phyloP scores from a whole-genome alignment of 2,888 invertebrate genomes.

The Coelopa pilipes region DNA sequence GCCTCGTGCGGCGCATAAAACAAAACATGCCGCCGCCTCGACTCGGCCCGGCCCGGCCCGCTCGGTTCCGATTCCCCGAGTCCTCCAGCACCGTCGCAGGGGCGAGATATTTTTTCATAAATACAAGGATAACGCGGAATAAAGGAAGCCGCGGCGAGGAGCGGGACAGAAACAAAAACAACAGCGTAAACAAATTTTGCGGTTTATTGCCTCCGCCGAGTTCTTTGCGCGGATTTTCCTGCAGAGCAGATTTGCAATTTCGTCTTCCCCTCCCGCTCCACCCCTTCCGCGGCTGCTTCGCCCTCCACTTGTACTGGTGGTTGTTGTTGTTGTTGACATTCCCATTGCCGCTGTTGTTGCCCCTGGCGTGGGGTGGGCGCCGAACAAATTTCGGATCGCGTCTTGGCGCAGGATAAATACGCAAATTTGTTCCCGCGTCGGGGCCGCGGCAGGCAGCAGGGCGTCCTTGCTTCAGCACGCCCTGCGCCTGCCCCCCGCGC shows the following conservation, averaged over 20 bases:
- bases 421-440: conserved; percentile 31
- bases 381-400: conserved; percentile 35
- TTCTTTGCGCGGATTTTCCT: conserved; percentile 37
- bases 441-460: neutral
- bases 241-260: conserved; percentile 41
- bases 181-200: conserved; percentile 40
- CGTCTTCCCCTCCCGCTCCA: conserved; percentile 23
- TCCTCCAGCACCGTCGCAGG: too few species aligned
- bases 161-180: neutral
- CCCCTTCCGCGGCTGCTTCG: too few species aligned
- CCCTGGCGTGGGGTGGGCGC: neutral
- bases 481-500: neutral
- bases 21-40: conserved; percentile 9
- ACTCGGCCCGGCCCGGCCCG: neutral
- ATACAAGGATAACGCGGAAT: conserved; percentile 11
- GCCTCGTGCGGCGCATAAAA: neutral
- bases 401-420: conserved; percentile 34
- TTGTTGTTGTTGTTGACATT: neutral
- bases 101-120: conserved; percentile 31
- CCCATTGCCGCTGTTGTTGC: too few species aligned
- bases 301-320: neutral
- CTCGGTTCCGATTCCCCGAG: too few species aligned
- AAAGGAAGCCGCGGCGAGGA: neutral
- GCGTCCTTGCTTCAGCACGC: conserved; percentile 17
- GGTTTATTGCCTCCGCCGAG: conserved; percentile 40